Conservation (phyloP, 2,113 vertebrate genomes). For the Anguilla japonica region DNA sequence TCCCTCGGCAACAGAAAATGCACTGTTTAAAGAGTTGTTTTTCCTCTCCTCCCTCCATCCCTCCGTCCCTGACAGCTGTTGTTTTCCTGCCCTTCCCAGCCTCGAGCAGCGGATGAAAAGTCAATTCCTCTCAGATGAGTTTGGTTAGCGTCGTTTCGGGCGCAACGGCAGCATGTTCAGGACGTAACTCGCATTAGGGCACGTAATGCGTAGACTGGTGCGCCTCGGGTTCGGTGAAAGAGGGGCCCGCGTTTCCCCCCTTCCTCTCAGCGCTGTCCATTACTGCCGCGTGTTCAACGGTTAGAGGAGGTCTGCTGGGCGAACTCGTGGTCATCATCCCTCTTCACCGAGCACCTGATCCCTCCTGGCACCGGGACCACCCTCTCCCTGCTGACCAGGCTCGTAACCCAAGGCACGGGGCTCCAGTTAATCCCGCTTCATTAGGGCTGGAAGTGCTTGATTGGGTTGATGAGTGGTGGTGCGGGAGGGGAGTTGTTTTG, state of each 20-base stretch:
- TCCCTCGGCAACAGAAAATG: slow-evolving; percentile 18
- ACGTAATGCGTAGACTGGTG: slow-evolving; percentile 42
- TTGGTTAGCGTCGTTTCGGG: slow-evolving; percentile 55
- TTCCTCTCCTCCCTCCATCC: not conserved
- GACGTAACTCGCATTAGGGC: slow-evolving; percentile 47
- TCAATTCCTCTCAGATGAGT: slow-evolving; percentile 46
- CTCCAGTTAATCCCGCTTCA: slow-evolving; percentile 47
- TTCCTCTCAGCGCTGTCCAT: slow-evolving; percentile 13
- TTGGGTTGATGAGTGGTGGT: not conserved
- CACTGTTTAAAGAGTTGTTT: not conserved
- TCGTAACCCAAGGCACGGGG: slow-evolving; percentile 48
- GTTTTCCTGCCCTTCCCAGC: slow-evolving; percentile 27
- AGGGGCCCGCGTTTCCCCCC: slow-evolving; percentile 11
- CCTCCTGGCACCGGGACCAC: slow-evolving; percentile 28
- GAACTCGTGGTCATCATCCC: slow-evolving; percentile 29
- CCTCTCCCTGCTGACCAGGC: slow-evolving; percentile 32
- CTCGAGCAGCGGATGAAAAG: slow-evolving; percentile 46
- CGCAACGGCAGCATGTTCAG: slow-evolving; percentile 41
- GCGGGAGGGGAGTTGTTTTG: not conserved
- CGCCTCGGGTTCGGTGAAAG: slow-evolving; percentile 1
- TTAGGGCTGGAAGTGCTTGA: slow-evolving; percentile 19
- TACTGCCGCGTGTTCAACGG: slow-evolving; percentile 23
- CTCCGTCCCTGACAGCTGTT: slow-evolving; percentile 2
- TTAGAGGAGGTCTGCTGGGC: slow-evolving; percentile 7
- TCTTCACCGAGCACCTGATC: slow-evolving; percentile 42